These are phyloP conservation scores for Lepus europaeus DNA, from an alignment of 2,113 vertebrate genomes.

Conservation along the genomic window DNA sequence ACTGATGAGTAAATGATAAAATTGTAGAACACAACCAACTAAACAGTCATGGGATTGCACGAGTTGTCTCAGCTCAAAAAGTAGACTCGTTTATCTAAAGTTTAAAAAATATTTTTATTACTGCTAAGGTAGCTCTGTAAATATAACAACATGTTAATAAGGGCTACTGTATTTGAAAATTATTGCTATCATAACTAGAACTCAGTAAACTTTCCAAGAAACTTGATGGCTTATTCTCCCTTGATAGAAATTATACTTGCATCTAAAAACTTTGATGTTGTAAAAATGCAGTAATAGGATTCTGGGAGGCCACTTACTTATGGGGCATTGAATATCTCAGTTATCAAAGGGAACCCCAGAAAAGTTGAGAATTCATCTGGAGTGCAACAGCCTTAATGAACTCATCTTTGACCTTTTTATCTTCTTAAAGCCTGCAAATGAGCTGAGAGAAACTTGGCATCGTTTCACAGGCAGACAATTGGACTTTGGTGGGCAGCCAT, in stretches of 20 bases:
- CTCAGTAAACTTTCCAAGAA: constrained; percentile 72
- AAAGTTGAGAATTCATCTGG: not conserved
- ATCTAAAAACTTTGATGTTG: constrained; percentile 54
- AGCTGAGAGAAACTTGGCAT: not conserved
- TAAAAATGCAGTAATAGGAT: constrained; percentile 59
- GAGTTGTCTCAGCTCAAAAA: constrained; percentile 42
- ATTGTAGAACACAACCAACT: not conserved
- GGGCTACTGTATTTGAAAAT: constrained; percentile 67
- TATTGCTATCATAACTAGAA: constrained; percentile 74
- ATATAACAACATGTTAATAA: constrained; percentile 71
- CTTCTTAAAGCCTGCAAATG: not conserved
- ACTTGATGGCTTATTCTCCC: constrained; percentile 69
- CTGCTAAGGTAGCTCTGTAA: constrained; percentile 58
- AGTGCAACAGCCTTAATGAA: not conserved
- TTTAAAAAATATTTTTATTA: constrained; percentile 71
- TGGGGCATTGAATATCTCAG: constrained; percentile 2
- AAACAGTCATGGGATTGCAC: not conserved
- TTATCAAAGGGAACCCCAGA: constrained; percentile 52
- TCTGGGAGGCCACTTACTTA: constrained; percentile 1
- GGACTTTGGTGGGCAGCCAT: not conserved
- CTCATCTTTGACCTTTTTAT: constrained; percentile 25
- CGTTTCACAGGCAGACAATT: constrained; percentile 1
- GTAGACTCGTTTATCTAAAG: constrained; percentile 30
- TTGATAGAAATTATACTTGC: constrained; percentile 66
- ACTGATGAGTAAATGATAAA: not conserved